Percentiles rank a stretch among this genome's conserved stretches.
These are phyloP conservation scores for Apus apus DNA, from an alignment of 2,113 vertebrate genomes.

Conservation along the genomic window DNA sequence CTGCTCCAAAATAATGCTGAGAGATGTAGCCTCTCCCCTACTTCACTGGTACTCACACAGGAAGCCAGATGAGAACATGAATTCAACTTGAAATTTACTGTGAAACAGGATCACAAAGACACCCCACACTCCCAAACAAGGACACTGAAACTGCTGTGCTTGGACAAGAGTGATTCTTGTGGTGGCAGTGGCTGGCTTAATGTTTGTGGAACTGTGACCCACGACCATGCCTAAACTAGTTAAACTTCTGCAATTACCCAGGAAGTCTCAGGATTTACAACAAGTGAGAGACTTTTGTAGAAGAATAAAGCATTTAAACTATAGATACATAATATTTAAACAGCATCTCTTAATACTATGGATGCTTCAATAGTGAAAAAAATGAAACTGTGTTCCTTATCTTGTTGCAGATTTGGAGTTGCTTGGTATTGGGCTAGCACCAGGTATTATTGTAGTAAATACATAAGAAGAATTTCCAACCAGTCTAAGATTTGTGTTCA, in stretches of 20 bases:
- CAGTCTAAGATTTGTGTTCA: not conserved
- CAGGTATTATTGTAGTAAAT: not conserved
- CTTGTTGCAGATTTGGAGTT: not conserved
- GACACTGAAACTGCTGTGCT: not conserved
- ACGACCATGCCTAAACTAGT: not conserved
- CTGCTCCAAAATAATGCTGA: not conserved
- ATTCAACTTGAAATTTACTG: not conserved
- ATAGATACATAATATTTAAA: not conserved
- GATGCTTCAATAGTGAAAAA: not conserved
- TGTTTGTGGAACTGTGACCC: not conserved
- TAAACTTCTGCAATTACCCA: not conserved
- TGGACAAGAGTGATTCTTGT: not conserved
- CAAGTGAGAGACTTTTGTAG: accelerated
- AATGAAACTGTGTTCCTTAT: not conserved
- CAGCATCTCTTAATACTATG: not conserved
- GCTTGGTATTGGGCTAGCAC: not conserved
- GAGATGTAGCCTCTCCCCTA: not conserved
- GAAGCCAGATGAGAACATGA: not conserved
- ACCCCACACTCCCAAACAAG: not conserved
- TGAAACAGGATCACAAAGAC: not conserved
- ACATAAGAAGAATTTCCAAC: not conserved
- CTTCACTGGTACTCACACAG: not conserved
- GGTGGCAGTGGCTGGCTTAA: not conserved
- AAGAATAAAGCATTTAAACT: not conserved
- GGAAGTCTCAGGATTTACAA: not conserved